A percentile compares a stretch with the other conserved stretches of the same genome.
Evolutionary conservation across 2,113 vertebrate genomes (phyloP).

Genomic region (Pardalotus punctatus): DNA sequence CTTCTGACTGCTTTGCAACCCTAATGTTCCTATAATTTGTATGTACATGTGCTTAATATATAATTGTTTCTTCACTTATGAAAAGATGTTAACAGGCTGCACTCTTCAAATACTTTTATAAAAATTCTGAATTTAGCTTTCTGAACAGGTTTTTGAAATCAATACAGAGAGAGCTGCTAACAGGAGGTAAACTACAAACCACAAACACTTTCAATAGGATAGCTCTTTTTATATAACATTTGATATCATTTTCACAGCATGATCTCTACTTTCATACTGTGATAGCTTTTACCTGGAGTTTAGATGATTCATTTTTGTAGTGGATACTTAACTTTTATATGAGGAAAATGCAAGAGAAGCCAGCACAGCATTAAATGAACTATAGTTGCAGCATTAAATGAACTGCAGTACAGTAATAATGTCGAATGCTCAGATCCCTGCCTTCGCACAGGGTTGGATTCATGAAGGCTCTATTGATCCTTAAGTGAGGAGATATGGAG

Average conservation of each 20-base stretch:
- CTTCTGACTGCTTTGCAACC: neutral
- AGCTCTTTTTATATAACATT: constrained; percentile 74
- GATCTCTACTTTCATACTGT: constrained; percentile 70
- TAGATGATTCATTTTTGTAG: constrained; percentile 76
- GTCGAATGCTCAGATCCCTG: constrained; percentile 19
- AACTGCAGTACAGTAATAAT: constrained; percentile 52
- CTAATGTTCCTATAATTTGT: neutral
- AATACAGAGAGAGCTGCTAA: constrained; percentile 65
- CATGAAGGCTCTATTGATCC: constrained; percentile 4
- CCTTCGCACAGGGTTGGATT: neutral
- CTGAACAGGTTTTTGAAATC: constrained; percentile 72
- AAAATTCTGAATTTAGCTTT: constrained; percentile 60
- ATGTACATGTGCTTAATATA: neutral
- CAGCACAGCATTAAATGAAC: constrained; percentile 67
- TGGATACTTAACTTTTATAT: constrained; percentile 76
- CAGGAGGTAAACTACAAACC: constrained; percentile 72
- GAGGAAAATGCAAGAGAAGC: constrained; percentile 71
- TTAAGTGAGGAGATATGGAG: neutral
- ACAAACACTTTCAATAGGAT: constrained; percentile 70
- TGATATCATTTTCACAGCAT: constrained; percentile 77
- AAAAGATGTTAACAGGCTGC: constrained; percentile 39
- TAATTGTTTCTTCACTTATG: constrained; percentile 12
- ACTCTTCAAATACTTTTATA: constrained; percentile 34
- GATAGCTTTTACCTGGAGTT: constrained; percentile 76
- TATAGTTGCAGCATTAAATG: constrained; percentile 65